These are phyloP conservation scores for Seriola aureovittata DNA, from an alignment of 2,113 vertebrate genomes.

Conservation along the genomic window DNA sequence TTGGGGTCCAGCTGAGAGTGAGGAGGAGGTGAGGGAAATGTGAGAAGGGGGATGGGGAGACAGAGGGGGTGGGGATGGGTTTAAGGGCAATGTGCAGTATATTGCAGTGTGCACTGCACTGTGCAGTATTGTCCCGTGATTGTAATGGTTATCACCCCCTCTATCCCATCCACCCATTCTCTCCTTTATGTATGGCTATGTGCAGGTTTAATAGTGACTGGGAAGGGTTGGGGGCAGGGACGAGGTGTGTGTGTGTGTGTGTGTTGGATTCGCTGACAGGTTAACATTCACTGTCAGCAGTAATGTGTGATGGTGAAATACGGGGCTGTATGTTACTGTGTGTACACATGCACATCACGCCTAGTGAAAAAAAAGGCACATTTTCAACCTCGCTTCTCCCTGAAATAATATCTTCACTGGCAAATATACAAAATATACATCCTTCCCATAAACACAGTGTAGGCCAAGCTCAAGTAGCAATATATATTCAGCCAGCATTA, in stretches of 20 bases:
- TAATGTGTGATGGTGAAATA: constrained; percentile 70
- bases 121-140: constrained; percentile 68
- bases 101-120: constrained; percentile 48
- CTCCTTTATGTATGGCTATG: constrained; percentile 50
- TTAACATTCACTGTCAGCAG: constrained; percentile 74
- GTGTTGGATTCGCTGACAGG: constrained; percentile 62
- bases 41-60: constrained; percentile 50
- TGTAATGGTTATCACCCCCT: constrained; percentile 62
- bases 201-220: constrained; percentile 44
- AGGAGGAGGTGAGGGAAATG: constrained; percentile 27
- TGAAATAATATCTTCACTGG: constrained; percentile 12
- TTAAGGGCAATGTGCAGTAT: constrained; percentile 53
- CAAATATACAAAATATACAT: constrained; percentile 5
- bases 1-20: constrained; percentile 61
- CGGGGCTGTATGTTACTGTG: constrained; percentile 61
- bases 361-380: constrained; percentile 11
- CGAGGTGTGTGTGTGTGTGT: constrained; percentile 3
- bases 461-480: not conserved
- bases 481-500: constrained; percentile 25
- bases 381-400: constrained; percentile 8
- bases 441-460: not conserved
- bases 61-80: constrained; percentile 36
- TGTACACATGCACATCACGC: constrained; percentile 37
- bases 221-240: constrained; percentile 52
- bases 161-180: constrained; percentile 52